Base-by-base conservation (phyloP, 2,888 invertebrate species). In the Stenotaenia linearis region DNA sequence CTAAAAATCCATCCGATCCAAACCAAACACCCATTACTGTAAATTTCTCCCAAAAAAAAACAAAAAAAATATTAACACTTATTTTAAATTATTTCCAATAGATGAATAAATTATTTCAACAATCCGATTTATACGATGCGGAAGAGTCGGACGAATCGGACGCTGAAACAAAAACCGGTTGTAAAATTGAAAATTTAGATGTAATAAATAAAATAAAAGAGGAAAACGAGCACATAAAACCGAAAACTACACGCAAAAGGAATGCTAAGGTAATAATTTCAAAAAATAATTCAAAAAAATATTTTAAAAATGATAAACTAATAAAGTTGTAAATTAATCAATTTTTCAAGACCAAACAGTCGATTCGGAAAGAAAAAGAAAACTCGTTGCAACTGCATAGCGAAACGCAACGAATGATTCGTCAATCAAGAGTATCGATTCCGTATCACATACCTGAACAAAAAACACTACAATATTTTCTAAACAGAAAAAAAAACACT, bases 361-460 rank as follows among this genome's bases (percentile, higher is more conserved):
- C 45, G n/a, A 45, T 77, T 45, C 77, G 77, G 6, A 77, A 77
- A 28, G 45, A 91, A 35, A 88, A 90, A 84, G 89, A 91, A 83
- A 91, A 91, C 80, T 91, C 91, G 88, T 90, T 90, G 83, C 90
- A 92, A 83, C 93, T 96, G 81, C 91, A 91, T 84, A 93, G 94
- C 85, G 95, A 94, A 86, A 92, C 93, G 0, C 95, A 96, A 85
- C 88, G 95, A 79, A 89, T 94, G 87, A 85, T 93, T 10, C 88
- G 96, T 82, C 93, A 95, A 85, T 90, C 91, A 21, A 88, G 90
- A 80, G 89, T 95, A 10, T 90, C 91, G 56, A 87, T 97, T 45
- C 96, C 96, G 0, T 96, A 96, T 85, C 96, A 96, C 85, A 90
- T 91, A 84, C 95, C 96, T 0, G 93, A 92, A 84, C 91, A 92